phyloP scores from a whole-genome alignment of 2,113 vertebrate genomes.

The Chrysochloris asiatica region DNA sequence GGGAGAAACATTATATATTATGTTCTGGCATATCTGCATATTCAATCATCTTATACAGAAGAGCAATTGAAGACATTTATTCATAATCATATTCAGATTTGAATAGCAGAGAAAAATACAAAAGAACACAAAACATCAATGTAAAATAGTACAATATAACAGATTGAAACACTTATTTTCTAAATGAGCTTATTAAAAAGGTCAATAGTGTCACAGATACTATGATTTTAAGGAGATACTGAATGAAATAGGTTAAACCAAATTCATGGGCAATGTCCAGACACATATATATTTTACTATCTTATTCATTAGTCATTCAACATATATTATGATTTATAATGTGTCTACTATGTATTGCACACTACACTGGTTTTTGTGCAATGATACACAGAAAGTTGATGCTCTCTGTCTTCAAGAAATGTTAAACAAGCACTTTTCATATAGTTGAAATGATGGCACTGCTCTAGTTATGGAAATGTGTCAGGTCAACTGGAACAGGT shows the following conservation, averaged over 20 bases:
- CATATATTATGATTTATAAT: neutral
- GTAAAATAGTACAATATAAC: neutral
- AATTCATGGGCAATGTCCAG: neutral
- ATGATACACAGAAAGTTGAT: neutral
- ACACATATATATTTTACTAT: neutral
- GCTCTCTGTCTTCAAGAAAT: neutral
- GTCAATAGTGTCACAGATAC: neutral
- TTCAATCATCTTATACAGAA: neutral
- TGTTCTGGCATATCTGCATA: neutral
- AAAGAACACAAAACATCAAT: neutral
- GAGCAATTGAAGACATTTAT: neutral
- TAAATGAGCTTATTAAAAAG: neutral
- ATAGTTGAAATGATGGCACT: neutral
- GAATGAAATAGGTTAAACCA: neutral
- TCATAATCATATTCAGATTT: neutral
- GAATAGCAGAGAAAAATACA: neutral
- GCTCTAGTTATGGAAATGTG: neutral
- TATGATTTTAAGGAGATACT: neutral
- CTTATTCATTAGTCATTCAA: neutral
- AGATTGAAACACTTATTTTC: neutral
- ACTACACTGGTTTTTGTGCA: neutral
- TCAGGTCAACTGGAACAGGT: slow-evolving; percentile 33
- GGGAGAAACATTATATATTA: neutral
- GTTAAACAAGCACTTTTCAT: neutral
- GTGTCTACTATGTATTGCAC: neutral